Percentiles rank a stretch among this genome's conserved stretches.
phyloP scores from a whole-genome alignment of 2,113 vertebrate species.

The Saccopteryx leptura region DNA sequence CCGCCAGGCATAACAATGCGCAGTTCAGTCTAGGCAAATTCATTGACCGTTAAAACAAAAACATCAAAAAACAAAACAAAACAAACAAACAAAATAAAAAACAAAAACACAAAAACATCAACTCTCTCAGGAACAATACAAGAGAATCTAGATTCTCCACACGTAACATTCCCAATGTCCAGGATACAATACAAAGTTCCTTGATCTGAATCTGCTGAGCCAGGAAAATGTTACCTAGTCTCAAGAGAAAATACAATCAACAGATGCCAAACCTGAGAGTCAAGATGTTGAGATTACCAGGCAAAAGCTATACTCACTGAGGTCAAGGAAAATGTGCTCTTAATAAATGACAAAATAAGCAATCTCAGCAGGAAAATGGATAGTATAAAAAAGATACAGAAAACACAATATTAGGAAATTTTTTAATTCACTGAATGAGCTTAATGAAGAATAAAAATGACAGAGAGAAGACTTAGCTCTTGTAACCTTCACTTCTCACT shows the following conservation, averaged over 20 bases:
- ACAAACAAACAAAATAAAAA: too few species aligned
- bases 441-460: constrained; percentile 25
- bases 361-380: background rate
- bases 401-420: background rate
- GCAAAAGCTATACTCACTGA: background rate
- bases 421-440: background rate
- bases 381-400: background rate
- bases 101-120: background rate
- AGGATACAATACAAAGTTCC: background rate
- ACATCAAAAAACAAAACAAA: background rate
- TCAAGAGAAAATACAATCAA: background rate
- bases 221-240: background rate
- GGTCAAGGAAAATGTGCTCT: background rate
- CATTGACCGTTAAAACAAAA: background rate
- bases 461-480: background rate
- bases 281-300: background rate
- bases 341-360: background rate
- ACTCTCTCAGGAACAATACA: background rate
- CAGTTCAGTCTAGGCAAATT: background rate
- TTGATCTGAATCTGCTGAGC: background rate
- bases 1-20: background rate
- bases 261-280: background rate
- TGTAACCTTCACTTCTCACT: background rate
- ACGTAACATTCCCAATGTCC: background rate
- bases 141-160: background rate